A percentile compares a stretch with the other conserved stretches of the same genome.
Conservation (phyloP, 2,113 vertebrate species). For the Periophthalmus modestus region DNA sequence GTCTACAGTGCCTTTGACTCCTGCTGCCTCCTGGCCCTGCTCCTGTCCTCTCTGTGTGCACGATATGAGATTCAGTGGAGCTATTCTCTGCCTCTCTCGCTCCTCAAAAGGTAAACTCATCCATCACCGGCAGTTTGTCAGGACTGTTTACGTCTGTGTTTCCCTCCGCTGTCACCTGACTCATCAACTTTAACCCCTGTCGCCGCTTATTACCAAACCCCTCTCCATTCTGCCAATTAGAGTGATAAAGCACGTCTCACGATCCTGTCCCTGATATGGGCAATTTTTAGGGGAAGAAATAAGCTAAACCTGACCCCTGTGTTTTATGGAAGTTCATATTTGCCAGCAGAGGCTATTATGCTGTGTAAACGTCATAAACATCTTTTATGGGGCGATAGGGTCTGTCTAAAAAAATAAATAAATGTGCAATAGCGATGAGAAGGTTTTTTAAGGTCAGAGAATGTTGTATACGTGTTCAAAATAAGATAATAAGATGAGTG, state of each 20-base stretch:
- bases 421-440: slow-evolving; percentile 8
- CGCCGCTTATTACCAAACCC: slow-evolving; percentile 25
- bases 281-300: slow-evolving; percentile 24
- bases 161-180: slow-evolving; percentile 34
- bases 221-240: slow-evolving; percentile 29
- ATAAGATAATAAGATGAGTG: background rate
- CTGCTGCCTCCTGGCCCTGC: background rate
- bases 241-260: slow-evolving; percentile 36
- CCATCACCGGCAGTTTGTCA: slow-evolving; percentile 58
- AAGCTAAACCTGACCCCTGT: slow-evolving; percentile 19
- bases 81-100: slow-evolving; percentile 4
- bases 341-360: slow-evolving; percentile 54
- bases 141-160: slow-evolving; percentile 42
- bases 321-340: slow-evolving; percentile 38
- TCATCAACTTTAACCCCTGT: slow-evolving; percentile 44
- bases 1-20: background rate
- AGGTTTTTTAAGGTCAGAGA: background rate
- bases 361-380: slow-evolving; percentile 62
- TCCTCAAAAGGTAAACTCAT: slow-evolving; percentile 50
- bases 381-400: slow-evolving; percentile 56
- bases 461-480: background rate
- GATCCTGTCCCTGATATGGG: background rate
- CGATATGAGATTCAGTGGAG: slow-evolving; percentile 30
- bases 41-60: slow-evolving; percentile 19
- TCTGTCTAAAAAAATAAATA: slow-evolving; percentile 57